phyloP scores from a whole-genome alignment of 2,888 invertebrate species.

The Galerucella nymphaeae region DNA sequence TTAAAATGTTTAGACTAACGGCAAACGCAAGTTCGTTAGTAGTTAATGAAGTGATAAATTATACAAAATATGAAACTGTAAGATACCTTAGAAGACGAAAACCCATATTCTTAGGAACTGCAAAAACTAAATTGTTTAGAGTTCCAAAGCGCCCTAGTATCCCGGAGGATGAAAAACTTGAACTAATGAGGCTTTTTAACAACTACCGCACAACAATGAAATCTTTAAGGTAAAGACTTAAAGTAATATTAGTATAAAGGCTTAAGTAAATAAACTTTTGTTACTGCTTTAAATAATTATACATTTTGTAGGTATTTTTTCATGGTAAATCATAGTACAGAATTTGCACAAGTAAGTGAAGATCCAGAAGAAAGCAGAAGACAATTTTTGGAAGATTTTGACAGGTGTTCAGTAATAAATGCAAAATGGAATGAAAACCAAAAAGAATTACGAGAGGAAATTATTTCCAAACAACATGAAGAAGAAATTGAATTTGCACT shows the following conservation, averaged over 20 bases:
- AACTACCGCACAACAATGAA: constrained; percentile 73
- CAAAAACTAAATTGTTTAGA: constrained; percentile 82
- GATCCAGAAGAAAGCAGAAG: constrained; percentile 62
- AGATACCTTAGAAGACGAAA: constrained; percentile 79
- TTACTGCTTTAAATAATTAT: neutral
- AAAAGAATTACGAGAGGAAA: constrained; percentile 69
- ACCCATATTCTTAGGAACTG: constrained; percentile 83
- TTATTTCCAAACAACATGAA: constrained; percentile 68
- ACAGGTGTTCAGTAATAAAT: constrained; percentile 71
- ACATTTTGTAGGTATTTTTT: constrained; percentile 54
- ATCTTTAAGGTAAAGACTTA: constrained; percentile 59
- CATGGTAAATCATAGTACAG: constrained; percentile 51
- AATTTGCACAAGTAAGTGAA: constrained; percentile 50
- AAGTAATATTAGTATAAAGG: neutral
- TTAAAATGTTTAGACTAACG: constrained; percentile 16
- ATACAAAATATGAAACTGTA: constrained; percentile 54
- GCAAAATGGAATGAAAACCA: constrained; percentile 78
- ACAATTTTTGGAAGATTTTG: constrained; percentile 73
- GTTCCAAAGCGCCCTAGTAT: constrained; percentile 72
- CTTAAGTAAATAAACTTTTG: no score
- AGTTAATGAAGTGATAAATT: constrained; percentile 16
- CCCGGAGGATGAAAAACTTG: constrained; percentile 73
- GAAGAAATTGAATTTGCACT: constrained; percentile 67
- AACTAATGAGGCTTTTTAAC: constrained; percentile 75
- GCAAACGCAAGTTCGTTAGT: constrained; percentile 16